These are phyloP conservation scores for Staurois parvus DNA, from an alignment of 2,797 vertebrate genomes.

Conservation along the genomic window DNA sequence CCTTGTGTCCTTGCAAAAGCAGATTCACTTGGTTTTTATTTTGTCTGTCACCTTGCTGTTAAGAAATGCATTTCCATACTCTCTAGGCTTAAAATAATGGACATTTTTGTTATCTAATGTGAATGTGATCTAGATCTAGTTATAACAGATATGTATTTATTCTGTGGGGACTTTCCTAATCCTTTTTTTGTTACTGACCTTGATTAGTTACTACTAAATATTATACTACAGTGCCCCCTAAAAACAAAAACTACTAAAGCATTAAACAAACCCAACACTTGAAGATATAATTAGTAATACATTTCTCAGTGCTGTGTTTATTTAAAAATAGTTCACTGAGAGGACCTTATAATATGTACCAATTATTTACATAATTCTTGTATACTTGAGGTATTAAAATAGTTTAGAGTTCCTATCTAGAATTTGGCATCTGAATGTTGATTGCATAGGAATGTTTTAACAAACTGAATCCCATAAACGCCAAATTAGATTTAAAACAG, in stretches of 20 bases:
- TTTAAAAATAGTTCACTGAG: conserved; percentile 43
- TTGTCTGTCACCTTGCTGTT: no score
- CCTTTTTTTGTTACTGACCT: no score
- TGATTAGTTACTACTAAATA: neutral
- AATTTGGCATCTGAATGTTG: conserved; percentile 41
- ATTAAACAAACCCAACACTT: conserved; percentile 18
- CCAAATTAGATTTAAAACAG: conserved; percentile 33
- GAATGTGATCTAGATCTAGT: no score
- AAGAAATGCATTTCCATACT: no score
- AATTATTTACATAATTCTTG: conserved; percentile 11
- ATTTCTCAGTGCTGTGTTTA: conserved; percentile 35
- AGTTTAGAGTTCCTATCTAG: conserved; percentile 39
- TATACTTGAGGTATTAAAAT: conserved; percentile 44
- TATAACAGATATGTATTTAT: no score
- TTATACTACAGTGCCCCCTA: neutral
- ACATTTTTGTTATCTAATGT: no score
- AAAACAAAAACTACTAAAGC: conserved; percentile 11
- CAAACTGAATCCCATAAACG: conserved; percentile 31
- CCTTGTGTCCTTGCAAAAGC: no score
- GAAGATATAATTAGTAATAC: conserved; percentile 5
- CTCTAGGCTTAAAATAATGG: no score
- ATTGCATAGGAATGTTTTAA: conserved; percentile 38
- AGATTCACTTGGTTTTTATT: no score
- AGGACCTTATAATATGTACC: conserved; percentile 32
- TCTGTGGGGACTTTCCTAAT: no score